These are phyloP conservation scores for Probosciger aterrimus DNA, from an alignment of 2,113 vertebrate species.

Conservation along the genomic window DNA sequence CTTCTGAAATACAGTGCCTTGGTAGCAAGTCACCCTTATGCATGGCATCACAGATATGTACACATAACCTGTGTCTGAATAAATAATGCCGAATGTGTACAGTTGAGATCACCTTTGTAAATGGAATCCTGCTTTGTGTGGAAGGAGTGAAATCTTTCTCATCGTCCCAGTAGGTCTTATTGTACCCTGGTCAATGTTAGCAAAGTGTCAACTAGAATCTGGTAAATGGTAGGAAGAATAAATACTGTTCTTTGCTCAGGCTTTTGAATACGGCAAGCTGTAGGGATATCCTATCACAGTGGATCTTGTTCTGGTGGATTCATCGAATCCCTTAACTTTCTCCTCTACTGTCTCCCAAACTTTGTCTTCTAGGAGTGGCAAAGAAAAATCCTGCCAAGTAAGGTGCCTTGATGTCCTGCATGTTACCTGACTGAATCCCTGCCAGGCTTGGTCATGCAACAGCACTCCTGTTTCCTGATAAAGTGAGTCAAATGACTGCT, in stretches of 20 bases:
- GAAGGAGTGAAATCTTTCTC: not conserved
- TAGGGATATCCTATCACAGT: accelerated
- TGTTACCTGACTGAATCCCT: not conserved
- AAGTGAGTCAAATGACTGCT: not conserved
- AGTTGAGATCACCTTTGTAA: not conserved
- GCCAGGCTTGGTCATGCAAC: not conserved
- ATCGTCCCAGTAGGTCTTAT: accelerated
- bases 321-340: not conserved
- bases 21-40: accelerated
- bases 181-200: not conserved
- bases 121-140: not conserved
- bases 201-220: not conserved
- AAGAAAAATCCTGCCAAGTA: not conserved
- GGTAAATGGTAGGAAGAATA: not conserved
- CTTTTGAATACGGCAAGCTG: not conserved
- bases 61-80: no score
- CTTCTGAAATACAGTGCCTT: not conserved
- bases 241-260: not conserved
- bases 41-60: accelerated
- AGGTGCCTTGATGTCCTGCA: not conserved
- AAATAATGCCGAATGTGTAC: accelerated
- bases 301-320: not conserved
- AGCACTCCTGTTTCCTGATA: not conserved
- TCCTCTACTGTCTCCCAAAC: not conserved
- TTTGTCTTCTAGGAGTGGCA: conserved; percentile 4